Evolutionary conservation across 2,797 vertebrate species (phyloP).

Genomic region (Acipenser transmontanus): DNA sequence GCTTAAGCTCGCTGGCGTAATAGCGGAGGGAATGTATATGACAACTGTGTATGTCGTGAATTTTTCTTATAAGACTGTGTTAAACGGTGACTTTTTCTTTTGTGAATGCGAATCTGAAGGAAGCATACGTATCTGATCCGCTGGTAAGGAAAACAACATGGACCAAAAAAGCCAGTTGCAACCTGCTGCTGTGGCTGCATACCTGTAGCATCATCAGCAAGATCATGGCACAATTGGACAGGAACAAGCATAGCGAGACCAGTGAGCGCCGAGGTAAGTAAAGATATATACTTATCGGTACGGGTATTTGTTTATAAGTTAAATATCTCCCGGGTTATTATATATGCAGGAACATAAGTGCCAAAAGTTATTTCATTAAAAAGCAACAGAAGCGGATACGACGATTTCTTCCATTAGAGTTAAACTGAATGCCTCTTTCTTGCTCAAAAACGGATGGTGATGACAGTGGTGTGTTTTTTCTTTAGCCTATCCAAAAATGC

Average conservation of each 20-base stretch:
- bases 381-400: too few species aligned
- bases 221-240: conserved; percentile 49
- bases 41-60: conserved; percentile 1
- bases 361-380: too few species aligned
- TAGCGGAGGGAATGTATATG: neutral
- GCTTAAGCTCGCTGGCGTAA: conserved; percentile 1
- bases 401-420: too few species aligned
- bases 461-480: too few species aligned
- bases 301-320: too few species aligned
- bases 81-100: conserved; percentile 16
- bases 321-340: too few species aligned
- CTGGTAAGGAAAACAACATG: conserved; percentile 36
- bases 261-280: conserved; percentile 33
- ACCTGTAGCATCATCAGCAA: conserved; percentile 50
- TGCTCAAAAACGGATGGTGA: too few species aligned
- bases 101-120: conserved; percentile 26
- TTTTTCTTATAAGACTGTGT: conserved; percentile 10
- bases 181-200: conserved; percentile 31
- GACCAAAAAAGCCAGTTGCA: conserved; percentile 23
- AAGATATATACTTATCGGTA: too few species aligned
- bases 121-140: conserved; percentile 29
- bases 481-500: too few species aligned
- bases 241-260: conserved; percentile 22
- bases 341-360: too few species aligned
- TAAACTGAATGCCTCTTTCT: too few species aligned